These are phyloP conservation scores for Falco punctatus DNA, from an alignment of 2,113 vertebrate species.

Conservation along the genomic window DNA sequence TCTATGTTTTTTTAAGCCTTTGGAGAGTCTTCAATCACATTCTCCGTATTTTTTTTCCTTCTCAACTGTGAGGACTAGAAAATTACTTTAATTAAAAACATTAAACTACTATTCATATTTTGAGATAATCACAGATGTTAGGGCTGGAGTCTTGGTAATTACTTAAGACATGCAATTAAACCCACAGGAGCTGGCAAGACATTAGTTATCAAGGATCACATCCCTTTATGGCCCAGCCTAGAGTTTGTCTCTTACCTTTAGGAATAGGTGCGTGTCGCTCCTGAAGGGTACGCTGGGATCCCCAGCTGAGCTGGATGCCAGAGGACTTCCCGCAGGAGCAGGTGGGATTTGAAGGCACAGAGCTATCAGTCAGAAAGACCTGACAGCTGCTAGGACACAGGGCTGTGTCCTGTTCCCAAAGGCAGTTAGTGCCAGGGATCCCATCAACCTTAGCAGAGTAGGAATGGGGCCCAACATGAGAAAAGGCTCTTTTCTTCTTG, in stretches of 20 bases:
- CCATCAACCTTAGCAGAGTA: background rate
- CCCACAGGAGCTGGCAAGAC: background rate
- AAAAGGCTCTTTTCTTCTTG: background rate
- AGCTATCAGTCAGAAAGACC: background rate
- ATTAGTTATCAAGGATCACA: background rate
- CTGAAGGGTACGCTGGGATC: background rate
- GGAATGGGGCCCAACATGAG: background rate
- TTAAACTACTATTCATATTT: background rate
- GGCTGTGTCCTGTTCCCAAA: background rate
- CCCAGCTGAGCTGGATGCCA: background rate
- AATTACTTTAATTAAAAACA: slow-evolving; percentile 1
- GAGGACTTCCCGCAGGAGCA: background rate
- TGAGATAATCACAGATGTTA: background rate
- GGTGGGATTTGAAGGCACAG: background rate
- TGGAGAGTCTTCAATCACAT: background rate
- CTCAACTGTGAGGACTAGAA: background rate
- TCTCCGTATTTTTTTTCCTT: background rate
- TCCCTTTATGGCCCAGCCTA: background rate
- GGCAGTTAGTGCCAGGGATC: background rate
- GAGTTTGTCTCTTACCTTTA: background rate
- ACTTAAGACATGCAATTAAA: background rate
- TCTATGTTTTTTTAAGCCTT: background rate
- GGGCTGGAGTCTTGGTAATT: background rate
- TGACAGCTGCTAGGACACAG: background rate
- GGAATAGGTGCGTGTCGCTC: background rate